Percentiles rank a stretch among this genome's conserved stretches.
Evolutionary conservation across 2,113 vertebrate species (phyloP).

Genomic region (Sclerurus mexicanus): DNA sequence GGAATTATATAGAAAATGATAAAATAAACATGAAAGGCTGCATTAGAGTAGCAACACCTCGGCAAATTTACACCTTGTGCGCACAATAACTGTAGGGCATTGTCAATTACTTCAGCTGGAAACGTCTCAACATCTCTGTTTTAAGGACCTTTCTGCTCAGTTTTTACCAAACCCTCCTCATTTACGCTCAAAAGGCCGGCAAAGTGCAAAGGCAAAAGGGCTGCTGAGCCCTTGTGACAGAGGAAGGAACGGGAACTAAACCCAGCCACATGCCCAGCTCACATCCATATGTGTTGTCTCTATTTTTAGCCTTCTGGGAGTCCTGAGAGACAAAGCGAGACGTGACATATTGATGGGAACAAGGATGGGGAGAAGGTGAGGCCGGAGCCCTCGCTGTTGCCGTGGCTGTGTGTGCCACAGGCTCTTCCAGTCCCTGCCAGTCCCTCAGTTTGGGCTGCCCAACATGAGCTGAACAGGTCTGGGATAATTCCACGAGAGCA

Average conservation of each 20-base stretch:
- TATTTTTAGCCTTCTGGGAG: background rate
- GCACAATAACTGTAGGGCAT: background rate
- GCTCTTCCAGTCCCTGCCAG: background rate
- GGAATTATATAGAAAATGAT: background rate
- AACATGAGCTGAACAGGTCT: fast-evolving
- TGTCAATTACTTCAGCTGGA: background rate
- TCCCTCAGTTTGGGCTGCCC: background rate
- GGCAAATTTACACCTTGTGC: background rate
- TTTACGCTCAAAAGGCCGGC: background rate
- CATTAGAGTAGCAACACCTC: background rate
- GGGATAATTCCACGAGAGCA: background rate
- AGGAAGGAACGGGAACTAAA: background rate
- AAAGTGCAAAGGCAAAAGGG: background rate
- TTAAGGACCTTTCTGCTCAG: background rate
- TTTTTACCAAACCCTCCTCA: background rate
- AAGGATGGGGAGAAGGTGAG: background rate
- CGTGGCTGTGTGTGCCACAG: background rate
- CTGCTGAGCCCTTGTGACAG: background rate
- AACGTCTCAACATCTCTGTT: background rate
- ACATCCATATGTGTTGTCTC: background rate
- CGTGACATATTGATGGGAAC: background rate
- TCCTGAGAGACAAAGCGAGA: background rate
- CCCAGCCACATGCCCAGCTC: background rate
- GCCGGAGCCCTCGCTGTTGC: background rate
- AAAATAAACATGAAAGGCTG: constrained; percentile 9